Evolutionary conservation across 2,797 vertebrate species (phyloP), one percentile per base, ranked within the genome.

Genomic region (Peromyscus nudipes): DNA sequence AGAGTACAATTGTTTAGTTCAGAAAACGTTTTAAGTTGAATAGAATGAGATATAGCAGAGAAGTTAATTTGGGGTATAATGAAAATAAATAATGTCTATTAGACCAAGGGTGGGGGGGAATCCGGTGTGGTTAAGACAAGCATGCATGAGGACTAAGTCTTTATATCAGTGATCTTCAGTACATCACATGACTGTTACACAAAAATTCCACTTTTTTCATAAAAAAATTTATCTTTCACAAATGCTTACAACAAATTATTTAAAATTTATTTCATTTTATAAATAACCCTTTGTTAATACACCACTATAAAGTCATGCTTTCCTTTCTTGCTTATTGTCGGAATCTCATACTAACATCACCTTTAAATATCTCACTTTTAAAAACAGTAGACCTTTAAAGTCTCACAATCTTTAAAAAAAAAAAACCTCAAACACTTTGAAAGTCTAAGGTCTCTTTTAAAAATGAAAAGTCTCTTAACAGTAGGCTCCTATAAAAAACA

Each of bases 71-170:
- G 6, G 92, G 4, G 3, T 75, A 80, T 34, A 83, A 77, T 43
- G 60, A 86, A 91, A 11, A 21, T 62, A 89, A 95, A 88, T 25
- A 62, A 31, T 17, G 85, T 46, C 29, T 94, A 82, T 34, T 77
- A 81, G 52, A 4, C 31, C 9, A 86, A 57, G 10, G 69, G 79
- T 69, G 64, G 60, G 91, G 89, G 75, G 46, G 57, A 92, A 93
- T 82, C n/a, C 19, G 91, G 6, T 37, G 40, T 3, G 89, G 11
- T 89, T 21, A 85, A 62, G 75, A 95, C 10, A 82, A 77, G 60
- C 57, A 12, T n/a, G 87, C 27, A 79, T 89, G 57, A 88, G 2
- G 87, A 91, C 14, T 92, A 52, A 79, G 67, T 14, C 17, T 87
- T 87, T 73, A 57, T 57, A 40, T 87, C 25, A 27, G 0, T 2